Conservation (phyloP, 2,113 vertebrate genomes). For the Grammatotria lemairii region DNA sequence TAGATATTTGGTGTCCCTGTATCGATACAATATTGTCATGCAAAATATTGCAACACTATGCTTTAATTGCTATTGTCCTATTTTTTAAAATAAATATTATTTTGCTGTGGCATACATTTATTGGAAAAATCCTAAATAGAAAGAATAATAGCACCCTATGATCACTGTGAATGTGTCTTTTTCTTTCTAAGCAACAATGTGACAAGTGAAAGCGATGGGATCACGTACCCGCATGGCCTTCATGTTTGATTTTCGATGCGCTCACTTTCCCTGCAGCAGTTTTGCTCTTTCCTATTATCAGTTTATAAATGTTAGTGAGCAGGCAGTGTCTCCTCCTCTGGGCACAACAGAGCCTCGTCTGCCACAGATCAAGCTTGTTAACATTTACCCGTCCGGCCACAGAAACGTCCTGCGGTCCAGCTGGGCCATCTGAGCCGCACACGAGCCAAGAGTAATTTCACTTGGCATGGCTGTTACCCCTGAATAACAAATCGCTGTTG, state of each 20-base stretch:
- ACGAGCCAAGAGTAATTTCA: neutral
- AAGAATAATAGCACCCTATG: neutral
- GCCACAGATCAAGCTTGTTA: slow-evolving; percentile 8
- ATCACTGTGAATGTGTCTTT: neutral
- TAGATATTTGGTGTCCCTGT: neutral
- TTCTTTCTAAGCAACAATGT: neutral
- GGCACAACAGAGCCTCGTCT: neutral
- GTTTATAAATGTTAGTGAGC: slow-evolving; percentile 9
- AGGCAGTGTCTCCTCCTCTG: neutral
- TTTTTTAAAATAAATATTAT: neutral
- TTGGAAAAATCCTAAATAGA: neutral
- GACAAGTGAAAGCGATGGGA: neutral
- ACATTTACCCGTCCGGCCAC: slow-evolving; percentile 10
- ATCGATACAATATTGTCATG: neutral
- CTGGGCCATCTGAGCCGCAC: neutral
- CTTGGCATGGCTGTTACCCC: neutral
- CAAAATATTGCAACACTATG: neutral
- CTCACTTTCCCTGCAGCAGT: neutral
- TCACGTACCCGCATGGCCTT: neutral
- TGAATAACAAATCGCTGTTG: neutral
- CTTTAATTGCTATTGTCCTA: neutral
- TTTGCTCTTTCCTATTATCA: neutral
- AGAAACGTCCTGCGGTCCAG: neutral
- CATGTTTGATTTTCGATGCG: neutral
- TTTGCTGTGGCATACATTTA: neutral